Conservation (phyloP, 1,140 invertebrate species). For the Pseudomyrmex dendroicus region DNA sequence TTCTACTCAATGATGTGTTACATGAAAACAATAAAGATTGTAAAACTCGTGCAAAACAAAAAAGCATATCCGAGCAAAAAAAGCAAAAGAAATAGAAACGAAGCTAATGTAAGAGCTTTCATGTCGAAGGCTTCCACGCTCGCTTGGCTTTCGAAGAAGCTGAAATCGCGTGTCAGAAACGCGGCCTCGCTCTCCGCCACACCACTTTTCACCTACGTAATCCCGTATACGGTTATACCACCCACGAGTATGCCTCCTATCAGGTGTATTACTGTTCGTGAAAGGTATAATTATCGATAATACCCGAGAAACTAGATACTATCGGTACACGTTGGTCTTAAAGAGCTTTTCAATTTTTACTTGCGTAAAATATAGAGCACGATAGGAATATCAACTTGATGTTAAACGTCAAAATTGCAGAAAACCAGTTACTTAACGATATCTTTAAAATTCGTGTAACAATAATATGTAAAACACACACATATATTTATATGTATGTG, state of each 20-base stretch:
- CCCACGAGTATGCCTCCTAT: slow-evolving; percentile 63
- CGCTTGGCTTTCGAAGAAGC: slow-evolving; percentile 66
- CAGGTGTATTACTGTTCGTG: slow-evolving; percentile 69
- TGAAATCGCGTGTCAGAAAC: slow-evolving; percentile 71
- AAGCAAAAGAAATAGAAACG: slow-evolving; percentile 34
- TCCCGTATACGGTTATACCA: slow-evolving; percentile 55
- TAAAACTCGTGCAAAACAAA: neutral
- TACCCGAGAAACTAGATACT: slow-evolving; percentile 69
- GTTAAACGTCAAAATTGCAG: slow-evolving; percentile 17
- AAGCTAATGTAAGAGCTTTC: slow-evolving; percentile 69
- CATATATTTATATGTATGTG: too few relatives aligned
- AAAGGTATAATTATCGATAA: slow-evolving; percentile 76
- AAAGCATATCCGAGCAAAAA: neutral
- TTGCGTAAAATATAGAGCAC: slow-evolving; percentile 63
- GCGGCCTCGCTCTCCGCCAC: slow-evolving; percentile 35
- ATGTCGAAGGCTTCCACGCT: slow-evolving; percentile 68
- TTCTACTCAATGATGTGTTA: slow-evolving; percentile 7
- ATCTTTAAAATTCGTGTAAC: slow-evolving; percentile 16
- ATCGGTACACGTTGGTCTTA: slow-evolving; percentile 50
- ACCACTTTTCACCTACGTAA: slow-evolving; percentile 60
- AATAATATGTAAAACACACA: neutral
- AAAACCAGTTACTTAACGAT: neutral
- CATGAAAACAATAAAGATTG: neutral
- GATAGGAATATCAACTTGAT: slow-evolving; percentile 37
- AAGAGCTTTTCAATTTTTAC: slow-evolving; percentile 68